Base-by-base conservation (phyloP, 2,888 invertebrate species). In the Nebria brevicollis region DNA sequence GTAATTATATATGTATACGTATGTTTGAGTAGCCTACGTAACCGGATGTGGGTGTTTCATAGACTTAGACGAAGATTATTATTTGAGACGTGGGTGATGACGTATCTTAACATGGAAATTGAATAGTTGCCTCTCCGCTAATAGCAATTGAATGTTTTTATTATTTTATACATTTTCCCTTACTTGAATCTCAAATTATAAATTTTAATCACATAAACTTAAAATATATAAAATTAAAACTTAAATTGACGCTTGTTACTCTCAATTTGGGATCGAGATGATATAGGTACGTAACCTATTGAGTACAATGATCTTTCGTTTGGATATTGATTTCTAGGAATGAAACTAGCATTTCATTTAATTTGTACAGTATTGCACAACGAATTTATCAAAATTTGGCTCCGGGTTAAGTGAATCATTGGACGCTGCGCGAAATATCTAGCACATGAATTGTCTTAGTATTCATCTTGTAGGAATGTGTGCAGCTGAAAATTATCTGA, bases 21-120 rank as follows among this genome's bases (percentile, higher is more conserved):
- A 15, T 72, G 41, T 72, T 34, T 41, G 42, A 26, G n/a, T 73
- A 15, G 25, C 70, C 70, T 70, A 70, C 70, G 70, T 73, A 43
- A 73, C 42, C 73, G 73, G 73, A 73, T 73, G 73, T 73, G 43
- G 73, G 73, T 42, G 73, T 25, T 70, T 11, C 70, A 70, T 70
- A 70, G 70, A 2, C 54, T 54, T 70, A 34, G 73, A 73, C 26
- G 73, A 73, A 73, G 73, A 41, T 73, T 41, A 73, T 15, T 41
- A 73, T 34, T 68, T 54, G 13, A 13, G 10, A 70, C 73, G 73
- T 73, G 73, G 73, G 73, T 42, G 73, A 7, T 11, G 70, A 20
- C 26, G 20, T 26, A 34, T 70, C 34, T 70, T 20, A 70, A 34
- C 34, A 26, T 70, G 70, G 25, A 70, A 70, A 70, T 34, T 70